phyloP scores from a whole-genome alignment of 2,113 vertebrate species.

The Halichoerus grypus region DNA sequence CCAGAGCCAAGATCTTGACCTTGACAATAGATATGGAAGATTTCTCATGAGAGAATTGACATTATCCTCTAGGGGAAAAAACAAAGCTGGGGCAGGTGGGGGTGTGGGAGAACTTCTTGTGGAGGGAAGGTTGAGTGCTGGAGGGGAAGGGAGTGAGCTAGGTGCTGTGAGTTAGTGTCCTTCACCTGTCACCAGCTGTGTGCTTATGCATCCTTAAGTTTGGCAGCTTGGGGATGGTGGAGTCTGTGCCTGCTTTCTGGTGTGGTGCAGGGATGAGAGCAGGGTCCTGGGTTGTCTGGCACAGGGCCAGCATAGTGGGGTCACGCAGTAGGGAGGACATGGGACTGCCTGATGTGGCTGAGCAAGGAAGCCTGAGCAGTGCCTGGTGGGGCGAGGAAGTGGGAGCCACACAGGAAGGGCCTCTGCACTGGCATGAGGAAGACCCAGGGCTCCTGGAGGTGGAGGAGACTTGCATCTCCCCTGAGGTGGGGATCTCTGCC shows the following conservation, averaged over 20 bases:
- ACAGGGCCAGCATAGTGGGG: not conserved
- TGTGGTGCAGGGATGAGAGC: not conserved
- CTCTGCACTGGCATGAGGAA: not conserved
- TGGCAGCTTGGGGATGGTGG: not conserved
- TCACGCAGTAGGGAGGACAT: fast-evolving
- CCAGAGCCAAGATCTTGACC: not conserved
- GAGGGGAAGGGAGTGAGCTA: not conserved
- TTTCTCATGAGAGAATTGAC: not conserved
- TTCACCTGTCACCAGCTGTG: not conserved
- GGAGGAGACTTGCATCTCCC: not conserved
- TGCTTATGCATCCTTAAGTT: no score
- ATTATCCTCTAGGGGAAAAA: not conserved
- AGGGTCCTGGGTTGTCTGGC: not conserved
- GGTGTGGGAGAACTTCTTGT: not conserved
- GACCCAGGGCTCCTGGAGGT: no score
- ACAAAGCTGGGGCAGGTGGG: no score
- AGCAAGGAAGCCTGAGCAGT: not conserved
- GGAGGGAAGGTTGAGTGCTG: no score
- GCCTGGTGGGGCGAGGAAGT: not conserved
- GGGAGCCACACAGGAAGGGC: not conserved
- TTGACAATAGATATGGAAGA: not conserved
- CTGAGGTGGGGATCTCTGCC: no score
- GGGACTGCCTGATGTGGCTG: fast-evolving
- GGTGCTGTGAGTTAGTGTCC: not conserved
- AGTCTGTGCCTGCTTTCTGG: not conserved